Base-by-base conservation (phyloP, 1,140 invertebrate species). In the Diorhabda elongata region DNA sequence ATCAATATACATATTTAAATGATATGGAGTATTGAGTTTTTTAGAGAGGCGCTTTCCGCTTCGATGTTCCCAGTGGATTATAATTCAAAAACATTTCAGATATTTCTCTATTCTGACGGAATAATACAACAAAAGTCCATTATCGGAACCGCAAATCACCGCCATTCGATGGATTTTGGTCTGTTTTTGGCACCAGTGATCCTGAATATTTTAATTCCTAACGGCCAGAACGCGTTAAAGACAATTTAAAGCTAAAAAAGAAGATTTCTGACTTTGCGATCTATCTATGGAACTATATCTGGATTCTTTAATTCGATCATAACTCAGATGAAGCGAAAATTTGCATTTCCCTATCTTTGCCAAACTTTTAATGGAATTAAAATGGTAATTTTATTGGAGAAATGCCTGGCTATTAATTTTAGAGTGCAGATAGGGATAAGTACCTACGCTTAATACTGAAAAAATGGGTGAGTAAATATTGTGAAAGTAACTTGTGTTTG, bases 291-390 rank as follows among this genome's bases (percentile, higher is more conserved):
- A 52, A 44, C 67, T 66, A 59, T 68, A 66, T 71, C 58, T 61
- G 56, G 63, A 66, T 62, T 71, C 61, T 68, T 68, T 71, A 60
- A 44, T 63, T 66, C 26, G 70, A 64, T 64, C 65, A 71, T 71
- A 71, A 68, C 64, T 71, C 59, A 71, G 66, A 64, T 65, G 70
- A 58, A 64, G 63, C 63, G 61, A 57, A 64, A 68, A 71, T 71
- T 71, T 68, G 66, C 67, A 69, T 71, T 71, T 68, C 60, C 70
- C 62, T 71, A 71, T 71, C 70, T 71, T 67, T 61, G 66, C 66
- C 66, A 67, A 67, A 67, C 66, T 67, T 67, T 67, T 67, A 67
- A 67, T 67, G 66, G 66, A 67, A 61, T 67, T 67, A 47, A 67
- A 67, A 67, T 67, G 66, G 43, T 61, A 67, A 67, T 67, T 67